These are phyloP conservation scores for Psittacula cyanocephala DNA, from an alignment of 2,113 vertebrate genomes.

Conservation along the genomic window DNA sequence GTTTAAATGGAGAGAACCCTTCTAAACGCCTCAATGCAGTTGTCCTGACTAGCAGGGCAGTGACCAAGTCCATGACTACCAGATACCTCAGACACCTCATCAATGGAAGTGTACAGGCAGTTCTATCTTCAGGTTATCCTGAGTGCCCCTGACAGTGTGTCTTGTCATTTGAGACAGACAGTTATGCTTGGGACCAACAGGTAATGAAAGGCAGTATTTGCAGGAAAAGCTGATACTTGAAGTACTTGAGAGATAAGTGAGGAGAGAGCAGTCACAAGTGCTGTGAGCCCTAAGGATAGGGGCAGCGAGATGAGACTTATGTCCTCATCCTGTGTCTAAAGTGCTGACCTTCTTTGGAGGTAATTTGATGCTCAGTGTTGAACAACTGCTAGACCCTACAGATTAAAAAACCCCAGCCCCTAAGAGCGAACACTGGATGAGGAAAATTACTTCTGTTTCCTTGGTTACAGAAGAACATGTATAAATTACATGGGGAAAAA, in stretches of 20 bases:
- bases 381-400: neutral
- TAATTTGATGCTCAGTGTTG: neutral
- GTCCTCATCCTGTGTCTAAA: neutral
- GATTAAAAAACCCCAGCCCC: neutral
- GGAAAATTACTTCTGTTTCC: slow-evolving; percentile 38
- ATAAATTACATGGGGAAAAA: slow-evolving; percentile 7
- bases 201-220: neutral
- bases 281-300: no score
- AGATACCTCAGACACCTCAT: neutral
- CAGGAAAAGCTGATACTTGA: neutral
- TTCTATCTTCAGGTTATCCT: neutral
- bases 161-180: fast-evolving
- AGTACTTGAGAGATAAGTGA: fast-evolving
- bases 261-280: neutral
- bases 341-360: neutral
- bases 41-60: fast-evolving
- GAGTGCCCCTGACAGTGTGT: neutral
- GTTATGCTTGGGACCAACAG: neutral
- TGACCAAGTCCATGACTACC: fast-evolving
- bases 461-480: slow-evolving; percentile 57
- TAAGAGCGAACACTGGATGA: neutral
- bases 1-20: neutral
- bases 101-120: fast-evolving
- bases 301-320: no score
- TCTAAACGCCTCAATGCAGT: fast-evolving